A percentile compares a stretch with the other conserved stretches of the same genome.
Conservation (phyloP, 30 jellyfish, hydroid and myxozoan species). For the Pelagia noctiluca region DNA sequence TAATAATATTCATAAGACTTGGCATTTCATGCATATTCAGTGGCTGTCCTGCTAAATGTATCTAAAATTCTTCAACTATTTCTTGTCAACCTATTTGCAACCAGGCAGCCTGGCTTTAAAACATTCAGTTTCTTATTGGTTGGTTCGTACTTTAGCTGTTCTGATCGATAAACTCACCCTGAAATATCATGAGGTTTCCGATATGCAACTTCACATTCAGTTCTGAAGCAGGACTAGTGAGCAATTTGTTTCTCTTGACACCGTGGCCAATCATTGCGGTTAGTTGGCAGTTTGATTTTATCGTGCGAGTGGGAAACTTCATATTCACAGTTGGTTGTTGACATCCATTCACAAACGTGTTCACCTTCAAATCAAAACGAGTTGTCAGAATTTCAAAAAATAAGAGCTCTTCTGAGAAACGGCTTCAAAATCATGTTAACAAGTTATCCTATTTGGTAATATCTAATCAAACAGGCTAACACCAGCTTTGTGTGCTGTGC, state of each 20-base stretch:
- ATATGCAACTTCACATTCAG: slow-evolving; percentile 29
- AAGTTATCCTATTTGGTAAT: too few relatives aligned
- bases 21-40: too few relatives aligned
- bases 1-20: too few relatives aligned
- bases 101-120: too few relatives aligned
- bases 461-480: too few relatives aligned
- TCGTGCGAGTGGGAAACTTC: slow-evolving; percentile 86
- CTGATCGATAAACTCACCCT: slow-evolving; percentile 60
- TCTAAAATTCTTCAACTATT: too few relatives aligned
- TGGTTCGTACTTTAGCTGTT: too few relatives aligned
- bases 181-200: slow-evolving; percentile 55
- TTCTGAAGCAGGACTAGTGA: slow-evolving; percentile 12
- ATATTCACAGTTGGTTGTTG: slow-evolving; percentile 86
- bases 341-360: slow-evolving; percentile 86
- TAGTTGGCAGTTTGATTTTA: slow-evolving; percentile 71
- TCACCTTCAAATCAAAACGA: slow-evolving; percentile 48
- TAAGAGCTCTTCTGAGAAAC: not conserved
- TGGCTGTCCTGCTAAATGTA: too few relatives aligned
- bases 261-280: slow-evolving; percentile 90
- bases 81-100: too few relatives aligned
- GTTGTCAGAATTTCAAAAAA: not conserved
- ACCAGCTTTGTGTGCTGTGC: too few relatives aligned
- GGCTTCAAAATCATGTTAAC: too few relatives aligned
- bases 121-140: too few relatives aligned
- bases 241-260: slow-evolving; percentile 39